These are phyloP conservation scores for Haemorhous mexicanus DNA, from an alignment of 2,113 vertebrate genomes.

Conservation along the genomic window DNA sequence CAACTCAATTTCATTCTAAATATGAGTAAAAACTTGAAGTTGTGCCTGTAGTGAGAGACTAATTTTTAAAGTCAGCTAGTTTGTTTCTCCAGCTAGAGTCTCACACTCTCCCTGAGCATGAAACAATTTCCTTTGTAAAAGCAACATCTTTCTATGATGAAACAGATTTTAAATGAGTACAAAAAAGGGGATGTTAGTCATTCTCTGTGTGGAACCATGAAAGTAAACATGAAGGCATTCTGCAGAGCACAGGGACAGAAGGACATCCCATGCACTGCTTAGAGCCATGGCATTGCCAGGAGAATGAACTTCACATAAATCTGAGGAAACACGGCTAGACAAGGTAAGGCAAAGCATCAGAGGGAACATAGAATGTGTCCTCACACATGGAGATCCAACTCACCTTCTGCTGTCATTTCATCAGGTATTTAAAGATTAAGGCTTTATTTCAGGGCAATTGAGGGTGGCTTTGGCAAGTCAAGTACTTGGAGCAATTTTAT, in stretches of 20 bases:
- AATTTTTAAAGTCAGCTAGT: neutral
- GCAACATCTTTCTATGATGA: neutral
- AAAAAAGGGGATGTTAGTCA: neutral
- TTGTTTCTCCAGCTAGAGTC: neutral
- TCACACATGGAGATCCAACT: neutral
- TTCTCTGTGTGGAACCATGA: neutral
- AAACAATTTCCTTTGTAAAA: neutral
- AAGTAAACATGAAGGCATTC: neutral
- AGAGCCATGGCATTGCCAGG: neutral
- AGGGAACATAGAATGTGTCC: neutral
- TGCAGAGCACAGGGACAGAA: neutral
- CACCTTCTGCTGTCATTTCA: neutral
- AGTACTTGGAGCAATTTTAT: neutral
- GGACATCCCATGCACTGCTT: neutral
- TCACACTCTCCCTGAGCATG: neutral
- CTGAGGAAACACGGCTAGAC: neutral
- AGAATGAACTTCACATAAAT: neutral
- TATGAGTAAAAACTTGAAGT: neutral
- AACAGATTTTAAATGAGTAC: neutral
- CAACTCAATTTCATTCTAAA: neutral
- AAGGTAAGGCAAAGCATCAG: neutral
- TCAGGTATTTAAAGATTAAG: neutral
- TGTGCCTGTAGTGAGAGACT: neutral
- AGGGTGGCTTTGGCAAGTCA: neutral
- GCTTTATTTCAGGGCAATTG: neutral